Percentiles rank a stretch among this genome's conserved stretches.
Conservation (phyloP, 2,888 invertebrate genomes). For the Ormyrus pomaceus region DNA sequence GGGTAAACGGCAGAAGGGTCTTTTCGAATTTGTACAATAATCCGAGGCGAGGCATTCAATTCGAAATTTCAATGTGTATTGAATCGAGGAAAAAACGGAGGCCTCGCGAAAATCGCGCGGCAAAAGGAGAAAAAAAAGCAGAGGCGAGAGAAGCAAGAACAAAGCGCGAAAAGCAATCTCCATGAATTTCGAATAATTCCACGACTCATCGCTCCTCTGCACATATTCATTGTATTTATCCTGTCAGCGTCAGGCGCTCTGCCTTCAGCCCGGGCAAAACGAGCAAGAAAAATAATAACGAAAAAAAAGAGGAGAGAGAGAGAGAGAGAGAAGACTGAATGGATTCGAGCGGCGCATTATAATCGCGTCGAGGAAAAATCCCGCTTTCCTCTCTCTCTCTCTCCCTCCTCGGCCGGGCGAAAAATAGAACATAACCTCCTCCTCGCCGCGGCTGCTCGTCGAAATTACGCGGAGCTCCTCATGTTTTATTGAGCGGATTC, state of each 20-base stretch:
- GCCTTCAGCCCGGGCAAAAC: constrained; percentile 11
- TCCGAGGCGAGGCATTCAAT: no score
- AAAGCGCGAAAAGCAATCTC: constrained; percentile 52
- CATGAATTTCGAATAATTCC: constrained; percentile 55
- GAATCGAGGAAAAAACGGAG: background rate
- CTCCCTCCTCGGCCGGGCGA: background rate
- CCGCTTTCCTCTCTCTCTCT: background rate
- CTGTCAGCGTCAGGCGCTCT: constrained; percentile 48
- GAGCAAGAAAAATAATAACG: constrained; percentile 50
- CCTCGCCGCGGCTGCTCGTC: background rate
- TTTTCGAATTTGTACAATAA: no score
- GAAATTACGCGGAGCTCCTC: constrained; percentile 30
- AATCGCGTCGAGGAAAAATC: constrained; percentile 47
- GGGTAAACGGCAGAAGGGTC: no score
- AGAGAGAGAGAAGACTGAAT: constrained; percentile 33
- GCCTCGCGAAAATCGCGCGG: constrained; percentile 9
- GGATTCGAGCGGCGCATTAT: constrained; percentile 55
- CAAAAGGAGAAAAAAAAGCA: background rate
- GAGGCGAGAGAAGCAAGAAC: constrained; percentile 23
- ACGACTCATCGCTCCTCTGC: constrained; percentile 54
- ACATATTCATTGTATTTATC: constrained; percentile 54
- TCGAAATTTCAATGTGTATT: no score
- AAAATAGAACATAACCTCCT: constrained; percentile 7
- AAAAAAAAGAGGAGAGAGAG: constrained; percentile 53
- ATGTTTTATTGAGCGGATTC: constrained; percentile 47